These are phyloP conservation scores for Temnothorax nylanderi DNA, from an alignment of 1,140 invertebrate genomes.

Conservation along the genomic window DNA sequence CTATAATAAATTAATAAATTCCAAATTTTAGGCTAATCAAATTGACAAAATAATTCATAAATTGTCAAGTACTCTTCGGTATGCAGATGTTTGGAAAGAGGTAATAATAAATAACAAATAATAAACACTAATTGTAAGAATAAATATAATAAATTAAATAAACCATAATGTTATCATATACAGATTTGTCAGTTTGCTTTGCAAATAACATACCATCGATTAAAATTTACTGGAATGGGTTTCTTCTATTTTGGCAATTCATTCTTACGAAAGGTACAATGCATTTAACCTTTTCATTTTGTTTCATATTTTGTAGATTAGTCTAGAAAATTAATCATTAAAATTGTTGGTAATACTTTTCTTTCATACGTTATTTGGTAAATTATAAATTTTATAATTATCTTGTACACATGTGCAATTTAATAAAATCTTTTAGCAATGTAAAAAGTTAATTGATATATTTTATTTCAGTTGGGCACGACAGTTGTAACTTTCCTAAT, in stretches of 20 bases:
- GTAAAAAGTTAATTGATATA: too few relatives aligned
- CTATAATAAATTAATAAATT: neutral
- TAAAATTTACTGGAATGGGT: conserved; percentile 5
- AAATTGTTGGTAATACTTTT: neutral
- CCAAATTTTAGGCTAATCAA: conserved; percentile 5
- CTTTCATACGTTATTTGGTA: too few relatives aligned
- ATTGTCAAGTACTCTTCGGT: neutral
- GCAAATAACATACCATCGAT: neutral
- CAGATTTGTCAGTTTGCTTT: conserved; percentile 13
- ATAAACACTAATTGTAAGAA: too few relatives aligned
- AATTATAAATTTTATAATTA: too few relatives aligned
- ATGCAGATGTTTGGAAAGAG: neutral
- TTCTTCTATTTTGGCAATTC: conserved; percentile 1
- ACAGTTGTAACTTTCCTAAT: too few relatives aligned
- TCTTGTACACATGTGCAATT: too few relatives aligned
- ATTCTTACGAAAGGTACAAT: neutral
- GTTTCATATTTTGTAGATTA: neutral
- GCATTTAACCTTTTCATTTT: too few relatives aligned
- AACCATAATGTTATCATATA: neutral
- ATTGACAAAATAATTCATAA: conserved; percentile 10
- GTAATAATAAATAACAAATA: neutral
- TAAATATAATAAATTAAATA: neutral
- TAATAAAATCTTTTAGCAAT: too few relatives aligned
- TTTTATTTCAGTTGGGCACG: too few relatives aligned
- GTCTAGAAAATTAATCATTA: neutral